Base-by-base conservation (phyloP, 2,113 vertebrate species). In the Vulpes ferrilata region DNA sequence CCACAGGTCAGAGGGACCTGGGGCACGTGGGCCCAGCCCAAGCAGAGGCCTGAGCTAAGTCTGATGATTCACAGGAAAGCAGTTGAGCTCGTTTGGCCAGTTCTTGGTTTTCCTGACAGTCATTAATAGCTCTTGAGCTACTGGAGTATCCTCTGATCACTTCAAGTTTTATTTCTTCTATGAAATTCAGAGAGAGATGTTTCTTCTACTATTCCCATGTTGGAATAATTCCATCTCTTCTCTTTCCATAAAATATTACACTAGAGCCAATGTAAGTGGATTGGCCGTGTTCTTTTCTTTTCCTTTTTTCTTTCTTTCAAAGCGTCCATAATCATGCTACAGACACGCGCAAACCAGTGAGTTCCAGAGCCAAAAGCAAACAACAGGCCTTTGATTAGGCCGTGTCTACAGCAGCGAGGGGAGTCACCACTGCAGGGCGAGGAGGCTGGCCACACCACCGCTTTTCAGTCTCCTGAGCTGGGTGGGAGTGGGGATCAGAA, bases 61-160 rank as follows among this genome's bases (percentile, higher is more conserved):
- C 59, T 32, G 53, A 64, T 96, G 97, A 97, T 81, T 97, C 98
- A 97, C 5, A 35, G 65, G 59, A 69, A 96, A 97, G 95, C 60
- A 32, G 79, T 16, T 60, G 30, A 90, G 60, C 97, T 71, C 0
- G 97, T 95, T 69, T 11, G 84, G 32, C 96, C 92, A 88, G 98
- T 94, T 96, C 85, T 51, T 23, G 30, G 38, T 27, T 94, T 94
- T 89, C 53, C 88, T 57, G 60, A 90, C 35, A 10, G 59, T 64
- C 62, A 35, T 78, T 55, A 84, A 73, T 51, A 93, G 32, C 35
- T 90, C 60, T 84, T 30, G 74, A 94, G 76, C 88, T 93, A 15
- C 81, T 53, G 9, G 69, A 87, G 64, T 91, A 62, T 93, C 79
- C 65, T 80, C 71, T 87, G 38, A 71, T 86, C 73, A 67, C 57